These are phyloP conservation scores for Lagodon rhomboides DNA, from an alignment of 2,797 vertebrate species.

Conservation along the genomic window DNA sequence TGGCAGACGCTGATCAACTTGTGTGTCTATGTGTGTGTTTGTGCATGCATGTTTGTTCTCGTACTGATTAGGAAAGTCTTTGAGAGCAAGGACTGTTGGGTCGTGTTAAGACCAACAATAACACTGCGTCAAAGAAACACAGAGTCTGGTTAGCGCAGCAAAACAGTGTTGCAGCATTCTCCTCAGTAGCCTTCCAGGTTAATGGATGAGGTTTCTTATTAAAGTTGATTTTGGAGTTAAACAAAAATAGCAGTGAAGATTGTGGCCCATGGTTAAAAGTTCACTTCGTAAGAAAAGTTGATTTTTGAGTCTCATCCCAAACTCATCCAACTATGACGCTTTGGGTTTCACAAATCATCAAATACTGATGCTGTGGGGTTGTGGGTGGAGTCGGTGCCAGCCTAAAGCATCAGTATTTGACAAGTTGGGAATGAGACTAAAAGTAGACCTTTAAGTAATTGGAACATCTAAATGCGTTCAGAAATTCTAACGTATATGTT, in stretches of 20 bases:
- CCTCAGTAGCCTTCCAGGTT: background rate
- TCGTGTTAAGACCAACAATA: constrained; percentile 21
- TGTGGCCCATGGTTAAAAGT: background rate
- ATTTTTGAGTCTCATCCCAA: too few species aligned
- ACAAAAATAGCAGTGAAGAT: background rate
- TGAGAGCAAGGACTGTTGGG: constrained; percentile 16
- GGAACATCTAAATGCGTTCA: background rate
- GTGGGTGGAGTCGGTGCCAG: too few species aligned
- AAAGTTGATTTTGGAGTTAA: background rate
- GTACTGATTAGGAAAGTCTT: constrained; percentile 46
- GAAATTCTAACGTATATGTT: background rate
- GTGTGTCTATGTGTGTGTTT: constrained; percentile 48
- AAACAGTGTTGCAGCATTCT: too few species aligned
- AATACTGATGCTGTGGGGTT: too few species aligned
- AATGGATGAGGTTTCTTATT: background rate
- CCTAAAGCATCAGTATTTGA: too few species aligned
- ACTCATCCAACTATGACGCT: too few species aligned
- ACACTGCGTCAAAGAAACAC: background rate
- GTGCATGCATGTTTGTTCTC: constrained; percentile 43
- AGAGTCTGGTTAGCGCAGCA: too few species aligned
- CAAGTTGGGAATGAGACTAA: too few species aligned
- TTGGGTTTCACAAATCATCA: too few species aligned
- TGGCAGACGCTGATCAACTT: constrained; percentile 34
- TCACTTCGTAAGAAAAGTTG: too few species aligned
- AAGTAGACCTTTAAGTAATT: constrained; percentile 1